Base-by-base conservation (phyloP, 2,113 vertebrate genomes). In the Lynx canadensis region DNA sequence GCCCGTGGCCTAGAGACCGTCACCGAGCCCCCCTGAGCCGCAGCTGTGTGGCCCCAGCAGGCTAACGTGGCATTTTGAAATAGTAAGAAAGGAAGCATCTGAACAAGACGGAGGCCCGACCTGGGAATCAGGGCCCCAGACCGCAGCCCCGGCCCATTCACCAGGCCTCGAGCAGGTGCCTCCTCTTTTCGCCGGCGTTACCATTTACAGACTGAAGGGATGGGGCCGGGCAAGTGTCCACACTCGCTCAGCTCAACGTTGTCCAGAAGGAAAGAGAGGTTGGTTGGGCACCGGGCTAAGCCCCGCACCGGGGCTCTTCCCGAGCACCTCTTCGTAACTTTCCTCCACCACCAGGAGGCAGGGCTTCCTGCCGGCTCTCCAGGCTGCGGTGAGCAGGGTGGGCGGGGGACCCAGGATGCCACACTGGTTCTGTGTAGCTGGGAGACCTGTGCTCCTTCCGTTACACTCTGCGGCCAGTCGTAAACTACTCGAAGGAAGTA, bases 361-460 rank as follows among this genome's bases (percentile, higher is more conserved):
- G 6, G 27, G 33, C 12, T 3, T 18, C 13, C 18, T 5, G n/a
- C 13, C 33, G 19, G 21, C 29, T 55, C 29, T 31, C 0, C n/a
- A 21, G 21, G 45, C 1, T 65, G n/a, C 7, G 45, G 45, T 45
- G 45, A 45, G 45, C n/a, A 27, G 21, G 45, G 3, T 65, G n/a
- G n/a, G 19, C 33, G 5, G 33, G 41, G 31, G 50, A n/a, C 27
- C 13, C 4, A 12, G 63, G 63, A 45, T 55, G 5, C 13, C 31
- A 13, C 3, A 9, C 18, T 4, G 68, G 38, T 27, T 76, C 63
- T 48, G n/a, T 12, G 0, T 3, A 3, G 27, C 3, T 29, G 31
- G 71, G 63, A 38, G 71, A 1, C 29, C 29, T 13, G 9, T 0
- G 0, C 8, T 33, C 38, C 38, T 45, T 7, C 36, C 52, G 0